Evolutionary conservation across 2,797 vertebrate species (phyloP), one percentile per base, ranked within the genome.

Genomic region (Merluccius polli): DNA sequence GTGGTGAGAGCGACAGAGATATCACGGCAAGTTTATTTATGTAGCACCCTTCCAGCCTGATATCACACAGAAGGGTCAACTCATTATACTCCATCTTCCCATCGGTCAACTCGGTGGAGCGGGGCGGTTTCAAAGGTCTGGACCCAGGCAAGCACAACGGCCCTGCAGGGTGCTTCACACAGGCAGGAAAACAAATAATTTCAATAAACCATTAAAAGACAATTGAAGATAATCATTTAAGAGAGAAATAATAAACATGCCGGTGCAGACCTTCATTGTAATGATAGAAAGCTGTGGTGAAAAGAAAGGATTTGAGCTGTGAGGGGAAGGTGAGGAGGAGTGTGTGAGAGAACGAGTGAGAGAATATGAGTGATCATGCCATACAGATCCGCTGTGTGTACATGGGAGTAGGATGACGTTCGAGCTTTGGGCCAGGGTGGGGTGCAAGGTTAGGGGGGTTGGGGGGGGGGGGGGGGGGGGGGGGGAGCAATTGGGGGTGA

Each of bases 401-500:
- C n/a, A n/a, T n/a, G 44, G 18, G 44, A 9, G 68, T 12, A 31
- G 68, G 31, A 16, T 16, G 78, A 75, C 83, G 76, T 76, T 81
- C 84, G 83, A 79, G 84, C 78, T 76, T 9, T 70, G 75, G 74
- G 71, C 74, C 13, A 18, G 77, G 73, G 74, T 78, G 80, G 73
- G 75, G 71, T 75, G 73, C 30, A 69, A 35, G 24, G n/a, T n/a
- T n/a, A 2, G 9, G 44, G 35, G 75, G 67, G 15, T 8, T 4
- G 33, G 48, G 72, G 65, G 70, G 65, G 10, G 15, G 6, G 35
- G 44, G 71, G 65, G 74, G 70, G 74, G 72, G 78, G 77, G 78
- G 75, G 18, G 38, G 48, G 65, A 36, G 74, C 70, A 18, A 52
- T 21, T 9, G 6, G 73, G 75, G 73, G 79, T 76, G 80, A 74